phyloP scores from a whole-genome alignment of 2,888 invertebrate species.

The Andricus curvator region DNA sequence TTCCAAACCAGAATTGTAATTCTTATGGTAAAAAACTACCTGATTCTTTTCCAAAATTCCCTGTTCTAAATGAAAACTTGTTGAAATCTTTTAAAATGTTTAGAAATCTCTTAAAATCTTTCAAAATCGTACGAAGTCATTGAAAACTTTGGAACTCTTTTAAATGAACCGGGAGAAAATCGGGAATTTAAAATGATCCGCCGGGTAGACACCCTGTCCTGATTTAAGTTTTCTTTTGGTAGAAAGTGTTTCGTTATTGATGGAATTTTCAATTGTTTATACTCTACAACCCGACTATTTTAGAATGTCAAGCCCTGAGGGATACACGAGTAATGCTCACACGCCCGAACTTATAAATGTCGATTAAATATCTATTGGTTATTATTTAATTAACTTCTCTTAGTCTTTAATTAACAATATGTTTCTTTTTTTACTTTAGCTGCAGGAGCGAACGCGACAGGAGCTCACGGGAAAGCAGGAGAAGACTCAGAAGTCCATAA shows the following conservation, averaged over 20 bases:
- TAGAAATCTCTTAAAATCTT: too few relatives aligned
- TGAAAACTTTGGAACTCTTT: too few relatives aligned
- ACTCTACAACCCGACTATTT: background rate
- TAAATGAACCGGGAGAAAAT: too few relatives aligned
- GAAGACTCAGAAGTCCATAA: slow-evolving; percentile 75
- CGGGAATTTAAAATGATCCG: too few relatives aligned
- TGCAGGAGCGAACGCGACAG: slow-evolving; percentile 73
- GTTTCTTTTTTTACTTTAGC: slow-evolving; percentile 58
- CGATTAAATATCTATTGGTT: background rate
- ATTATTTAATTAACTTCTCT: background rate
- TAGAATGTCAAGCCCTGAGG: background rate
- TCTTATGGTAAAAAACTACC: too few relatives aligned
- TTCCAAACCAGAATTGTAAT: too few relatives aligned
- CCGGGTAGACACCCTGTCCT: background rate
- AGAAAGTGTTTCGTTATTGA: slow-evolving; percentile 13
- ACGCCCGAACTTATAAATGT: background rate
- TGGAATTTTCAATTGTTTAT: background rate
- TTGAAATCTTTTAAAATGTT: too few relatives aligned
- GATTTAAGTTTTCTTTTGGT: slow-evolving; percentile 40
- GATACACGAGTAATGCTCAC: background rate
- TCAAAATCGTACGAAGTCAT: too few relatives aligned
- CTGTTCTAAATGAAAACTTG: too few relatives aligned
- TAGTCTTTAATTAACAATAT: slow-evolving; percentile 29
- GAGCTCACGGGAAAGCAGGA: slow-evolving; percentile 74
- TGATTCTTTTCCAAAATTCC: too few relatives aligned